Evolutionary conservation across 2,797 vertebrate species (phyloP).

Genomic region (Leptoclinus maculatus): DNA sequence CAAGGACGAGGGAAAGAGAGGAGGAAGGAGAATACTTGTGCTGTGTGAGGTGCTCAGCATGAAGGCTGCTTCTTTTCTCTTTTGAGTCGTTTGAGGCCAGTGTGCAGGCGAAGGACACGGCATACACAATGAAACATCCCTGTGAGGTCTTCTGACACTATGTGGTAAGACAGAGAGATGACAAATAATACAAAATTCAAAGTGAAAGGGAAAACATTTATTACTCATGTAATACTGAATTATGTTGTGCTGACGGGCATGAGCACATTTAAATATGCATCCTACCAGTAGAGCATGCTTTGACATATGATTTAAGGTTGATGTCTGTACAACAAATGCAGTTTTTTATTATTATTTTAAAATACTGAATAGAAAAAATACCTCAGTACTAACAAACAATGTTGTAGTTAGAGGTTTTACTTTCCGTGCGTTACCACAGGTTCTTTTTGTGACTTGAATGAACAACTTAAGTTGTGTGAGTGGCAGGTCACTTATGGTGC

Average conservation of each 20-base stretch:
- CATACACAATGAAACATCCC: slow-evolving; percentile 28
- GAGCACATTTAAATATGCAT: neutral
- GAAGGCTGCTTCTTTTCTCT: slow-evolving; percentile 56
- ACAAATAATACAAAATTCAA: slow-evolving; percentile 7
- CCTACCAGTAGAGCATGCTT: neutral
- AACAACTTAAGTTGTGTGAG: slow-evolving; percentile 40
- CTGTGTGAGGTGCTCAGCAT: slow-evolving; percentile 54
- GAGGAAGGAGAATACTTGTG: slow-evolving; percentile 34
- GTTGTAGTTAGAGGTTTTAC: neutral
- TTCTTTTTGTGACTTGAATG: slow-evolving; percentile 15
- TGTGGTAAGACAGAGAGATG: neutral
- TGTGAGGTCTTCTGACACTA: slow-evolving; percentile 11
- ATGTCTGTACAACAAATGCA: neutral
- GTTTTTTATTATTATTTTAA: neutral
- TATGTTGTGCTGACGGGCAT: neutral
- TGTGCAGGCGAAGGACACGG: slow-evolving; percentile 56
- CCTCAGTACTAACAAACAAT: neutral
- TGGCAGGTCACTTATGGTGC: slow-evolving; percentile 63
- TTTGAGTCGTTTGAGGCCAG: slow-evolving; percentile 52
- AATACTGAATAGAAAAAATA: neutral
- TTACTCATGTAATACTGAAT: neutral
- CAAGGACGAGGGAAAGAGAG: neutral
- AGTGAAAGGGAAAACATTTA: slow-evolving; percentile 13
- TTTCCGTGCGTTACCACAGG: neutral
- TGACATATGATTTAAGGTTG: neutral